phyloP scores from a whole-genome alignment of 1,140 invertebrate genomes.

The Sogatella furcifera region DNA sequence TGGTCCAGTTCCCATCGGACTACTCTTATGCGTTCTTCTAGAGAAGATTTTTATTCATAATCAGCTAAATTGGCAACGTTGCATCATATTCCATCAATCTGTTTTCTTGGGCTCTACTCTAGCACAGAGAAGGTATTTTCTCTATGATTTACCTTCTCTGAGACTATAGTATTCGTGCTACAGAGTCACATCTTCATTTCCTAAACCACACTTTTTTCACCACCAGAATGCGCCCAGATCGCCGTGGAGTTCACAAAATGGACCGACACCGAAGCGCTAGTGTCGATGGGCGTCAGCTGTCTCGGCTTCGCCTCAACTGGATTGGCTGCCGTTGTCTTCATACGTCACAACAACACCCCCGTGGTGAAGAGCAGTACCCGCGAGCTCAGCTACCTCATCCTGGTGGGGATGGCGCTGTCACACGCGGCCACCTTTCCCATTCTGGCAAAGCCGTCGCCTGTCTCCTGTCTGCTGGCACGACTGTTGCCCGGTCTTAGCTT shows the following conservation, averaged over 20 bases:
- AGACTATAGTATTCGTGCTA: too few species aligned
- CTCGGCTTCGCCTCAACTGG: constrained; percentile 51
- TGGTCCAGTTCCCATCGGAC: too few species aligned
- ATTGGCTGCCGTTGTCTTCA: constrained; percentile 45
- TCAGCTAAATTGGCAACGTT: too few species aligned
- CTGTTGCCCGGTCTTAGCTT: constrained; percentile 67
- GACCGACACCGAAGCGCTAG: constrained; percentile 43
- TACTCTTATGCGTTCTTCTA: too few species aligned
- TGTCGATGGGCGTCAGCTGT: constrained; percentile 45
- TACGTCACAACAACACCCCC: constrained; percentile 53
- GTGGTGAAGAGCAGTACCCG: constrained; percentile 57
- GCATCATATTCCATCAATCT: too few species aligned
- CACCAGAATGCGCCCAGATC: constrained; percentile 43
- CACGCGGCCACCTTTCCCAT: constrained; percentile 53
- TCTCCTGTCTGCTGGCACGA: constrained; percentile 55
- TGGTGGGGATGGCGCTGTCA: constrained; percentile 44
- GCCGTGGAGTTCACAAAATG: constrained; percentile 45
- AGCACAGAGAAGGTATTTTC: too few species aligned
- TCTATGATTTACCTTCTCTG: too few species aligned
- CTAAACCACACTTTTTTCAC: too few species aligned
- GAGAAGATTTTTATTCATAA: too few species aligned
- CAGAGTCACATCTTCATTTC: too few species aligned
- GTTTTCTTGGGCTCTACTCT: too few species aligned
- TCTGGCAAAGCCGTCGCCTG: constrained; percentile 52
- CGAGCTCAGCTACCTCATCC: constrained; percentile 57